Percentiles rank a stretch among this genome's conserved stretches.
phyloP scores from a whole-genome alignment of 2,113 vertebrate genomes.

The Onychostoma macrolepis region DNA sequence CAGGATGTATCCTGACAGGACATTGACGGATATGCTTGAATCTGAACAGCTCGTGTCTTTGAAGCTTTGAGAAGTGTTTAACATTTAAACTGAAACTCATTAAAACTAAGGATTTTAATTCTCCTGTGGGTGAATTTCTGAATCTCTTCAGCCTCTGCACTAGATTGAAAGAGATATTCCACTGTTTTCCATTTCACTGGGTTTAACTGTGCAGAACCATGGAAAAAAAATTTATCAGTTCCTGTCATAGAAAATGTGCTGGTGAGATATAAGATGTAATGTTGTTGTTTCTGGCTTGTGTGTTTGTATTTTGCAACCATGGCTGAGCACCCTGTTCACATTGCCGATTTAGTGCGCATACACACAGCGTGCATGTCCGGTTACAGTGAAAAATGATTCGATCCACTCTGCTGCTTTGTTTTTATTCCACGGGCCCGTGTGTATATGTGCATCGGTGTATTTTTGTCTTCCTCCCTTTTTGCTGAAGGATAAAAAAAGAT shows the following conservation, averaged over 20 bases:
- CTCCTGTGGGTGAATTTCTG: not conserved
- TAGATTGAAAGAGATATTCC: not conserved
- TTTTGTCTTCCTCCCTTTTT: constrained; percentile 17
- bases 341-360: not conserved
- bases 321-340: not conserved
- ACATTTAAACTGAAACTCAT: constrained; percentile 29
- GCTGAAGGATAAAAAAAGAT: constrained; percentile 16
- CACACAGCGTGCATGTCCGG: constrained; percentile 4
- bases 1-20: not conserved
- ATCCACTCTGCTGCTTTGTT: constrained; percentile 14
- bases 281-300: constrained; percentile 9
- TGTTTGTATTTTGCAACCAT: constrained; percentile 9
- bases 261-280: constrained; percentile 14
- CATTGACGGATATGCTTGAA: not conserved
- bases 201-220: constrained; percentile 21
- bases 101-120: constrained; percentile 10
- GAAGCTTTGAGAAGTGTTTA: not conserved
- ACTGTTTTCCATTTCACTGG: constrained; percentile 24
- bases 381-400: constrained; percentile 34
- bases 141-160: constrained; percentile 2
- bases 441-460: not conserved
- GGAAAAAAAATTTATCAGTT: constrained; percentile 17
- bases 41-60: not conserved
- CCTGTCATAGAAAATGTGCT: not conserved
- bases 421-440: not conserved